Conservation (phyloP, 1,140 invertebrate species). For the Cyclina sinensis region DNA sequence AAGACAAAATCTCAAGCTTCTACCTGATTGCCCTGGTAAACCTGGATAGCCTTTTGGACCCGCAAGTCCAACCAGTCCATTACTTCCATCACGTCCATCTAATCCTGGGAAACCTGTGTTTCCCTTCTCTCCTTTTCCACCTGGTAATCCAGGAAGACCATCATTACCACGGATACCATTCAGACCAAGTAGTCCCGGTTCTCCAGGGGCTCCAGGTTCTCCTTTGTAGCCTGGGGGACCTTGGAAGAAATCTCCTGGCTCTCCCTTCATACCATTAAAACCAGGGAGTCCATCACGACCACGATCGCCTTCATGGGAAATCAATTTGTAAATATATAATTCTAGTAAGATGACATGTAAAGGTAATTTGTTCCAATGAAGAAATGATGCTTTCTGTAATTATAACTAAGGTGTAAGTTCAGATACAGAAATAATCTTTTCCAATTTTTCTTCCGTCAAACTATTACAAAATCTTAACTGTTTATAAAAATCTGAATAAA, state of each 20-base stretch:
- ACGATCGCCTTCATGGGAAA: slow-evolving; percentile 56
- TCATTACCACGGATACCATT: slow-evolving; percentile 68
- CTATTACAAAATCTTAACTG: too few species aligned
- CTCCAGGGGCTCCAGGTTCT: slow-evolving; percentile 85
- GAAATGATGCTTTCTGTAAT: too few species aligned
- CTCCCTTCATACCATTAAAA: slow-evolving; percentile 82
- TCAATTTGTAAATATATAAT: not conserved
- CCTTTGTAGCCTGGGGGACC: slow-evolving; percentile 78
- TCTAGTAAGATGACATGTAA: not conserved
- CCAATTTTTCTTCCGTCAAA: too few species aligned
- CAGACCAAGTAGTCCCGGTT: slow-evolving; percentile 76
- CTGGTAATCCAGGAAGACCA: slow-evolving; percentile 75
- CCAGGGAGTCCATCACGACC: slow-evolving; percentile 63
- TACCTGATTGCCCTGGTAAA: slow-evolving; percentile 63
- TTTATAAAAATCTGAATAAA: too few species aligned
- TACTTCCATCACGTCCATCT: slow-evolving; percentile 46
- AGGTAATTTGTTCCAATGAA: too few species aligned
- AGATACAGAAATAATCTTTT: too few species aligned
- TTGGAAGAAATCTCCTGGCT: slow-evolving; percentile 86
- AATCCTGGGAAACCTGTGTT: slow-evolving; percentile 53
- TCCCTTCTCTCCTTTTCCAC: slow-evolving; percentile 71
- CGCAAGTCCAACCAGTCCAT: slow-evolving; percentile 60
- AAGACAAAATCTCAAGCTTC: too few species aligned
- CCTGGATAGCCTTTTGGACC: slow-evolving; percentile 68
- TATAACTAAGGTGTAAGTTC: too few species aligned